phyloP scores from a whole-genome alignment of 2,888 invertebrate genomes.

The Diarsia mendica region DNA sequence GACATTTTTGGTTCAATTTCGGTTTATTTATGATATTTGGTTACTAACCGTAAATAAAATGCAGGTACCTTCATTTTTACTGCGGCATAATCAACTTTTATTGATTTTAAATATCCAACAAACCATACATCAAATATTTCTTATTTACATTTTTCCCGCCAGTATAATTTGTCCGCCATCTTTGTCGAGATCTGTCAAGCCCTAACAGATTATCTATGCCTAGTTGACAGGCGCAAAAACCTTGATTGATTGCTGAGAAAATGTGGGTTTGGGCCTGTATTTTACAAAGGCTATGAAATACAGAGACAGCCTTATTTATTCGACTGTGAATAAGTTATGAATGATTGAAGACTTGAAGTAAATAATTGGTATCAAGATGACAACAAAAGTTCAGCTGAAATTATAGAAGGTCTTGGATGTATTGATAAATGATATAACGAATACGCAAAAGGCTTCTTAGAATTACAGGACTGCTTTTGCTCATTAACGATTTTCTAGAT shows the following conservation, averaged over 20 bases:
- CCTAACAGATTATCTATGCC: slow-evolving; percentile 16
- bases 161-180: slow-evolving; percentile 13
- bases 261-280: neutral
- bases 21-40: neutral
- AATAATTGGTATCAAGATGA: neutral
- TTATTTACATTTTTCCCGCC: neutral
- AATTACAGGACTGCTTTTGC: neutral
- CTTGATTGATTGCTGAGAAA: slow-evolving; percentile 18
- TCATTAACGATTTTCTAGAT: neutral
- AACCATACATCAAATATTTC: neutral
- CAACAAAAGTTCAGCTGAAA: neutral
- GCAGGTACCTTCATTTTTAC: neutral
- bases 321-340: neutral
- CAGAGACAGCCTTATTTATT: slow-evolving; percentile 14
- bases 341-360: slow-evolving; percentile 13
- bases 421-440: neutral
- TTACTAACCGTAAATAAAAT: slow-evolving; percentile 16
- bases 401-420: neutral
- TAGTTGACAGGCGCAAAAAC: slow-evolving; percentile 13
- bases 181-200: slow-evolving; percentile 40
- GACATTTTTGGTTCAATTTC: slow-evolving; percentile 19
- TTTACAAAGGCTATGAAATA: slow-evolving; percentile 6
- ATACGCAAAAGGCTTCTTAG: neutral
- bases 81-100: neutral
- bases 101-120: neutral